These are phyloP conservation scores for Herpetotheres cachinnans DNA, from an alignment of 2,113 vertebrate genomes.

Conservation along the genomic window DNA sequence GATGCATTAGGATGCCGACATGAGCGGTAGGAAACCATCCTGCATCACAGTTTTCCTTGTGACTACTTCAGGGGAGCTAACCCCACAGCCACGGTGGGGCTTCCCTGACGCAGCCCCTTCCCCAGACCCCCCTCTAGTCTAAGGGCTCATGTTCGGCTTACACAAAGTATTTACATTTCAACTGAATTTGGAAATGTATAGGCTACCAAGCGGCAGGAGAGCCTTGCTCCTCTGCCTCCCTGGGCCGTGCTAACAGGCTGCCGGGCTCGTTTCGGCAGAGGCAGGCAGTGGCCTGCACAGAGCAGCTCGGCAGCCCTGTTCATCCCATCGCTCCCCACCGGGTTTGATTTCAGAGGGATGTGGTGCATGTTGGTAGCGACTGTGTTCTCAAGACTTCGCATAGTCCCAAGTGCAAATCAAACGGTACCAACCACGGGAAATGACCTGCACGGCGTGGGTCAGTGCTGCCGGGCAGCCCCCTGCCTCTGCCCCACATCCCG, in stretches of 20 bases:
- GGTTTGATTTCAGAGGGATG: not conserved
- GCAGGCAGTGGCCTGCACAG: not conserved
- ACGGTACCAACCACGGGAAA: fast-evolving
- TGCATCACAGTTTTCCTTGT: fast-evolving
- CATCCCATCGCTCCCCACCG: fast-evolving
- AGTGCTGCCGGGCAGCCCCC: not conserved
- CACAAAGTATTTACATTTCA: not conserved
- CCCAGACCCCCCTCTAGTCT: fast-evolving
- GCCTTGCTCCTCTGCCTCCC: not conserved
- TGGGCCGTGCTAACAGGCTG: fast-evolving
- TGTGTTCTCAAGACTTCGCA: fast-evolving
- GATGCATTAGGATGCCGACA: not conserved
- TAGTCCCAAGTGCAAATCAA: not conserved
- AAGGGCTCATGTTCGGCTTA: not conserved
- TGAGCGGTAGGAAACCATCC: not conserved
- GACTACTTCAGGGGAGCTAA: not conserved
- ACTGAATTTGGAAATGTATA: fast-evolving
- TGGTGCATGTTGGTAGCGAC: not conserved
- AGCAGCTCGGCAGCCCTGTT: not conserved
- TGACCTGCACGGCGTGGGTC: fast-evolving
- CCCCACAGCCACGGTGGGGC: fast-evolving
- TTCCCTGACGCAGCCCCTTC: not conserved
- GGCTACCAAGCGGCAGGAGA: not conserved
- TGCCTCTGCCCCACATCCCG: not conserved
- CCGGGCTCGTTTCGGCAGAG: fast-evolving